phyloP scores from a whole-genome alignment of 1,140 invertebrate genomes.

The Riptortus pedestris region DNA sequence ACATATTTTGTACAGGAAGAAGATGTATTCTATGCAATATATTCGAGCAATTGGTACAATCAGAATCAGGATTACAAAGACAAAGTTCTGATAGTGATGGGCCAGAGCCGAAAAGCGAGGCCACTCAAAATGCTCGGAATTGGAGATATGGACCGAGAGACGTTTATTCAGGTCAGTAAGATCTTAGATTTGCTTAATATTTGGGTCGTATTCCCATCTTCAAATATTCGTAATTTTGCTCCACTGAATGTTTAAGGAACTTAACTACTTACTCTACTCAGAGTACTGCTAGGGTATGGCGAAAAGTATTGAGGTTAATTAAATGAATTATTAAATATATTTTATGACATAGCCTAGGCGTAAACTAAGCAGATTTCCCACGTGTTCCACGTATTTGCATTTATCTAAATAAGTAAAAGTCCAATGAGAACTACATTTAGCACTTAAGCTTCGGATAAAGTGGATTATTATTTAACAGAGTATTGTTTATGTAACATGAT shows the following conservation, averaged over 20 bases:
- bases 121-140: neutral
- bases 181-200: neutral
- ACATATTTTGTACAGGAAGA: neutral
- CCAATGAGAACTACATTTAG: too few relatives aligned
- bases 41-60: neutral
- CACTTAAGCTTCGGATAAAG: too few relatives aligned
- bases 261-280: neutral
- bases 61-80: neutral
- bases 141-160: constrained; percentile 3
- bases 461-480: too few relatives aligned
- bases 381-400: too few relatives aligned
- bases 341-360: neutral
- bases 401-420: too few relatives aligned
- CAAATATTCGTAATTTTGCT: neutral
- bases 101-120: neutral
- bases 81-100: neutral
- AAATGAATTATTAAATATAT: neutral
- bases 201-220: neutral
- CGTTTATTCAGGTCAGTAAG: neutral
- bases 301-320: too few relatives aligned
- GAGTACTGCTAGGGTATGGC: too few relatives aligned
- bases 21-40: neutral
- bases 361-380: too few relatives aligned
- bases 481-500: too few relatives aligned
- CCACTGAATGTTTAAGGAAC: neutral